Evolutionary conservation across 2,113 vertebrate genomes (phyloP), one percentile per base, ranked within the genome.

Genomic region (Rhynchopsitta pachyrhyncha): DNA sequence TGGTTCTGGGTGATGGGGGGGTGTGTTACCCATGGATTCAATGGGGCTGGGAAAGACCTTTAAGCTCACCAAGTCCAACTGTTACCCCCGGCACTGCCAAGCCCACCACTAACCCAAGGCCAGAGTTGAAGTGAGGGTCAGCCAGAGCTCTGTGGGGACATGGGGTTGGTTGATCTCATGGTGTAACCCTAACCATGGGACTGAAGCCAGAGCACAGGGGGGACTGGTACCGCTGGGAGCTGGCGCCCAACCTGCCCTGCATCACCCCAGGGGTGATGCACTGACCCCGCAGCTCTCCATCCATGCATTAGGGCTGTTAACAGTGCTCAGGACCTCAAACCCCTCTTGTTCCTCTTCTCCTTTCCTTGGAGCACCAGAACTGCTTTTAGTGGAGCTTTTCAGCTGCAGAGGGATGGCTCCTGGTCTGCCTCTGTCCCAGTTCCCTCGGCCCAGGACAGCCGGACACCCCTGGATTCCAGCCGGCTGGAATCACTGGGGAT

Each of bases 401-500:
- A 41, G 46, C 66, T 3, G 6, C 42, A 7, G 31, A 10, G 35
- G 53, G 53, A 20, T 33, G 53, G 53, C 80, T 53, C 60, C 13
- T 6, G 2, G 33, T 8, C 44, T 3, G 6, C 15, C 17, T 2
- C 69, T 16, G 1, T 35, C 64, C 8, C 17, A 71, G 55, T 91
- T 88, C 84, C 87, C 95, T 64, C 5, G 22, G 69, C 82, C 78
- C 53, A 8, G 79, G 60, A n/a, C 93, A 68, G 78, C 46, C 8
- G 90, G 84, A 73, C 18, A 11, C 67, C 86, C 57, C 16, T 37
- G 47, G 47, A 49, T 49, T 49, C 47, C 47, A 49, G 85, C 1
- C 25, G 2, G 82, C 95, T 52, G 89, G 80, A 95, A 87, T 89
- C 91, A 77, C 80, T 77, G 93, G 83, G 74, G 93, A 44, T 82